phyloP scores from a whole-genome alignment of 2,113 vertebrate species.

The mouse (Mus musculus) region GRCm39 chr11:91942501-91943000 shows the following conservation, averaged over 20 bases:
- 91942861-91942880: not conserved
- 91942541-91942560: constrained; percentile 70
- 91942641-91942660: constrained; percentile 67
- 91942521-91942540: constrained; percentile 57
- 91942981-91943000: not conserved
- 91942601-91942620: constrained; percentile 76
- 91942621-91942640: constrained; percentile 67
- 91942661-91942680: constrained; percentile 26
- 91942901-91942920: not conserved
- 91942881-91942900: not conserved
- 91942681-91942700: not conserved
- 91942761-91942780: not conserved
- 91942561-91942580: constrained; percentile 79
- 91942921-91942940: not conserved
- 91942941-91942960: accelerated
- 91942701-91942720: not conserved
- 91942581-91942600: constrained; percentile 78
- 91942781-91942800: not conserved
- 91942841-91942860: not conserved
- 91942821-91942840: not conserved
- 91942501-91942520: constrained; percentile 71
- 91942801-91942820: not conserved
- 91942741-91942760: not conserved
- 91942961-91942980: not conserved
- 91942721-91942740: not conserved